These are phyloP conservation scores for Erebia aethiops DNA, from an alignment of 2,888 invertebrate genomes.

Conservation along the genomic window DNA sequence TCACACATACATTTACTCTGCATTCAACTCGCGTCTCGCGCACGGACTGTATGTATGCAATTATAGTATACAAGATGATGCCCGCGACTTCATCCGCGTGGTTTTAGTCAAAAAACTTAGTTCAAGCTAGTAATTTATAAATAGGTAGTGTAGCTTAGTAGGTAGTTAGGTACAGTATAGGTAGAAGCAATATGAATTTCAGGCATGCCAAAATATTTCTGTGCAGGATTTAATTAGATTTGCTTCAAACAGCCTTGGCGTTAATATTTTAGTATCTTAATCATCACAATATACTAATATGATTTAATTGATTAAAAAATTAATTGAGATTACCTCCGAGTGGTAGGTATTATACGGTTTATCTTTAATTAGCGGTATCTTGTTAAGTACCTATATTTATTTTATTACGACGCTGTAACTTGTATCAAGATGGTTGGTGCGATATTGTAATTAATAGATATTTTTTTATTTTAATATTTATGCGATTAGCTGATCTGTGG, in stretches of 20 bases:
- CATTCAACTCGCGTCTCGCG: no score
- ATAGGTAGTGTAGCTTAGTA: no score
- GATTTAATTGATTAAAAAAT: conserved; percentile 36
- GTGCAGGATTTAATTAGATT: background rate
- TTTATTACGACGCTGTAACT: conserved; percentile 19
- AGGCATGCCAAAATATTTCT: no score
- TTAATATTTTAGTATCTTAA: conserved; percentile 17
- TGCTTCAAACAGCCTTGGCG: conserved; percentile 31
- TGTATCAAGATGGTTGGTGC: conserved; percentile 5
- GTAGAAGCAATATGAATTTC: no score
- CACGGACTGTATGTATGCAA: no score
- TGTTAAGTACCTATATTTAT: no score
- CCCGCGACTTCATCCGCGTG: no score
- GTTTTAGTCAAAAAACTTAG: no score
- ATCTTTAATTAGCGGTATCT: conserved; percentile 26
- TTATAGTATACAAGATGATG: no score
- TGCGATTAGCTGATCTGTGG: background rate
- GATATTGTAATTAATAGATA: conserved; percentile 7
- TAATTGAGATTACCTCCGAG: conserved; percentile 22
- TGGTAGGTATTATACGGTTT: conserved; percentile 21
- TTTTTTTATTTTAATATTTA: background rate
- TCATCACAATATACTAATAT: conserved; percentile 20
- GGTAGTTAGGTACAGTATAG: no score
- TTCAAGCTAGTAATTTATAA: no score
- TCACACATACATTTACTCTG: no score